Evolutionary conservation across 2,797 vertebrate species (phyloP).

Genomic region (Lacerta agilis): DNA sequence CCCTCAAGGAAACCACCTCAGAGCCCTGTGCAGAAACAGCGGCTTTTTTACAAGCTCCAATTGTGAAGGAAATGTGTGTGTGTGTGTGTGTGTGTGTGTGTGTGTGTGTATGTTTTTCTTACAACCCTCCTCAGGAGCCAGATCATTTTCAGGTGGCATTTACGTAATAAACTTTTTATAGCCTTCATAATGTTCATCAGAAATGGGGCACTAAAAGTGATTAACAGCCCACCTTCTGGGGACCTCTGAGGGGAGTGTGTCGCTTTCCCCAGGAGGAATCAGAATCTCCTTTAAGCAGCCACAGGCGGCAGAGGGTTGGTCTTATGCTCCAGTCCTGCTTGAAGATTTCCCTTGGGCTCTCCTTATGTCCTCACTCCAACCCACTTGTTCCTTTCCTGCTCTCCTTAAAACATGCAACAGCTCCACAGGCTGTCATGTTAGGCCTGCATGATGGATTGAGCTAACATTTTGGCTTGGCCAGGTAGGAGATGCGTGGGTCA

Average conservation of each 20-base stretch:
- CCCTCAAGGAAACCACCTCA: not conserved
- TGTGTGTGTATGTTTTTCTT: not conserved
- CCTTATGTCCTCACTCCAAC: not conserved
- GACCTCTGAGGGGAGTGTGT: not conserved
- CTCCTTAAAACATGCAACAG: not conserved
- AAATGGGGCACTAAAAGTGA: slow-evolving; percentile 1
- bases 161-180: slow-evolving; percentile 4
- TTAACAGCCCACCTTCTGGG: not conserved
- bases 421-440: not conserved
- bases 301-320: too few relatives aligned
- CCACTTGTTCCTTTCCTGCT: not conserved
- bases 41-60: not conserved
- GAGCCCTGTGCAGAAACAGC: not conserved
- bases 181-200: not conserved
- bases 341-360: not conserved
- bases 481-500: not conserved
- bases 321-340: too few relatives aligned
- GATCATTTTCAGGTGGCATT: not conserved
- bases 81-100: too few relatives aligned
- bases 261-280: not conserved
- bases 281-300: not conserved
- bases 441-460: not conserved
- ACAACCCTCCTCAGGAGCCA: too few relatives aligned
- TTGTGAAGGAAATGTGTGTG: not conserved
- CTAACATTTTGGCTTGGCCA: not conserved